A percentile compares a stretch with the other conserved stretches of the same genome.
These are phyloP conservation scores for Avahi laniger DNA, from an alignment of 2,797 vertebrate genomes.

Conservation along the genomic window DNA sequence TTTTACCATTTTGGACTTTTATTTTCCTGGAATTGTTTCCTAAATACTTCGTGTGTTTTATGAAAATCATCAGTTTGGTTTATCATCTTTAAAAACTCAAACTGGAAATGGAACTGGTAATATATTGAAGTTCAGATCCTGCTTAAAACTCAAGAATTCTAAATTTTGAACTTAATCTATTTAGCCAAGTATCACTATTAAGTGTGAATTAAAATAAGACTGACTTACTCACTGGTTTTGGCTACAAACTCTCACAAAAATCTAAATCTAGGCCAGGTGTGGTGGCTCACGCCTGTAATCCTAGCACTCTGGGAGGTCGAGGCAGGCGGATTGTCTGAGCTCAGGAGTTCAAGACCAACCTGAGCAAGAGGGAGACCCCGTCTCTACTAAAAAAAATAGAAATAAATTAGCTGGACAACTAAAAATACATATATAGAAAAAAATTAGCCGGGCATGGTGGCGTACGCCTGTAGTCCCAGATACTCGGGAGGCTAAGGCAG, in stretches of 20 bases:
- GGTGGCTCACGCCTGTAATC: too few species aligned
- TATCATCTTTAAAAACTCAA: conserved; percentile 50
- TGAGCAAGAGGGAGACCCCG: too few species aligned
- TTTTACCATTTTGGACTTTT: background rate
- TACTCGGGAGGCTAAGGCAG: too few species aligned
- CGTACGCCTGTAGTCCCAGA: too few species aligned
- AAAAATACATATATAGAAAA: too few species aligned
- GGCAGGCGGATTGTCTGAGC: too few species aligned
- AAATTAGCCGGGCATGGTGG: too few species aligned
- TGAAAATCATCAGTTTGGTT: background rate
- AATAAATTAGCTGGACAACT: too few species aligned
- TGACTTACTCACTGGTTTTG: background rate
- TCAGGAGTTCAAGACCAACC: too few species aligned
- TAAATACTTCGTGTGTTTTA: conserved; percentile 22
- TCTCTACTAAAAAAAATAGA: too few species aligned
- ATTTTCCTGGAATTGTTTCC: conserved; percentile 8
- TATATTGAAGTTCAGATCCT: background rate
- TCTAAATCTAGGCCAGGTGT: background rate
- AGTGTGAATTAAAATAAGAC: conserved; percentile 8
- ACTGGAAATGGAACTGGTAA: conserved; percentile 32
- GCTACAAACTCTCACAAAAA: conserved; percentile 26
- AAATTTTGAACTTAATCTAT: background rate
- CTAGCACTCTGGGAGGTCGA: too few species aligned
- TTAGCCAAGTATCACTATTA: background rate
- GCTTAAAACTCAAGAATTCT: conserved; percentile 33